Evolutionary conservation across 2,888 invertebrate genomes (phyloP), one percentile per base, ranked within the genome.

Genomic region (Psylliodes chrysocephalus): DNA sequence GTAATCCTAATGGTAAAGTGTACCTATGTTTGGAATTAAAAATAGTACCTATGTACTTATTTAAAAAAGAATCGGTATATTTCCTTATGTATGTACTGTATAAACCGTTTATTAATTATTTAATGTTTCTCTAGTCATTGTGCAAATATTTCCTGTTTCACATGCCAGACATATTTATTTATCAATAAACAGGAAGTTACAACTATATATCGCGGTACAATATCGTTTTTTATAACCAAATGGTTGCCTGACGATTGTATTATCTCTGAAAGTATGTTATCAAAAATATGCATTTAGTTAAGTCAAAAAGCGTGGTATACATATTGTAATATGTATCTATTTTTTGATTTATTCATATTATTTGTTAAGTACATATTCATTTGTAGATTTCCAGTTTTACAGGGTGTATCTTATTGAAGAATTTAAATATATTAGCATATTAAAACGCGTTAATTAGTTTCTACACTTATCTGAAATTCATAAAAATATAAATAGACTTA

Each of bases 161-260:
- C 57, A 57, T 46, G 38, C 33, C 49, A 63, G 63, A 63, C 56
- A 63, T 57, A 25, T 42, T 42, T 53, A 57, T 57, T 63, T 63
- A 63, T 63, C 63, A 63, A 57, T 63, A 63, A 57, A 63, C 63
- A 63, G 63, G 57, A 63, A 63, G 33, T 30, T 19, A n/a, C 49
- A 61, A 49, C 62, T 42, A 42, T 19, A 42, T 62, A 56, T 62
- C 51, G 46, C 57, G 38, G 47, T 63, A 30, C 33, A 63, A 53
- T 53, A 52, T 51, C 51, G n/a, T 51, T 46, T 46, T 56, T 53
- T 56, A 55, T 40, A 49, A 42, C 30, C 42, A 18, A 12, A 54
- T 54, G 54, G 42, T 54, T 18, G 54, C 25, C 28, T 40, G 28
- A 25, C 42, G 54, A 54, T 54, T 54, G 8, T 28, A 25, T 33